Conservation (phyloP, 1,140 invertebrate genomes). For the Bombus haemorrhoidalis region DNA sequence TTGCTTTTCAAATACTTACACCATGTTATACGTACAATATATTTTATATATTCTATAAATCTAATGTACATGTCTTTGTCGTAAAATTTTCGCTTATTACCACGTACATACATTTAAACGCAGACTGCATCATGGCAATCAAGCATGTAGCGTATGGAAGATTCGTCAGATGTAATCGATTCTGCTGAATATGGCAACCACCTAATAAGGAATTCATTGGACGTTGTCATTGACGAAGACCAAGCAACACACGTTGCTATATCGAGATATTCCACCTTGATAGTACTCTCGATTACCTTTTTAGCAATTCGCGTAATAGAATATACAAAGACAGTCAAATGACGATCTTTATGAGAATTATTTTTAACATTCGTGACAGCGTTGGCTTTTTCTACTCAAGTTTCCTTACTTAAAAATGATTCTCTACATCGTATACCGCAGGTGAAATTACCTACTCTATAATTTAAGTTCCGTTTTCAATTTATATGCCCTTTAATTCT, state of each 20-base stretch:
- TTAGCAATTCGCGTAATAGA: not conserved
- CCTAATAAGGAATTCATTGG: constrained; percentile 48
- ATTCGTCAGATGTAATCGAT: constrained; percentile 35
- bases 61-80: not conserved
- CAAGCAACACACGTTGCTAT: constrained; percentile 25
- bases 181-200: constrained; percentile 7
- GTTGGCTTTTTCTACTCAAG: not conserved
- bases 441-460: too few species aligned
- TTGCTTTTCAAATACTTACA: too few species aligned
- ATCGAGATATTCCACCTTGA: constrained; percentile 54
- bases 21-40: too few species aligned
- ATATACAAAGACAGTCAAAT: not conserved
- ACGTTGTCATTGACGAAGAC: constrained; percentile 50
- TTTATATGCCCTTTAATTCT: too few species aligned
- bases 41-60: not conserved
- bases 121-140: not conserved
- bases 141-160: not conserved
- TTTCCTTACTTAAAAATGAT: not conserved
- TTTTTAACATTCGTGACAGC: not conserved
- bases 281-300: constrained; percentile 44
- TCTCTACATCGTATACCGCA: not conserved
- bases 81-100: not conserved
- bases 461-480: too few species aligned
- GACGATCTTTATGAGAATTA: not conserved
- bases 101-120: not conserved